phyloP scores from a whole-genome alignment of 2,797 vertebrate species.

The Clarias fuscus region DNA sequence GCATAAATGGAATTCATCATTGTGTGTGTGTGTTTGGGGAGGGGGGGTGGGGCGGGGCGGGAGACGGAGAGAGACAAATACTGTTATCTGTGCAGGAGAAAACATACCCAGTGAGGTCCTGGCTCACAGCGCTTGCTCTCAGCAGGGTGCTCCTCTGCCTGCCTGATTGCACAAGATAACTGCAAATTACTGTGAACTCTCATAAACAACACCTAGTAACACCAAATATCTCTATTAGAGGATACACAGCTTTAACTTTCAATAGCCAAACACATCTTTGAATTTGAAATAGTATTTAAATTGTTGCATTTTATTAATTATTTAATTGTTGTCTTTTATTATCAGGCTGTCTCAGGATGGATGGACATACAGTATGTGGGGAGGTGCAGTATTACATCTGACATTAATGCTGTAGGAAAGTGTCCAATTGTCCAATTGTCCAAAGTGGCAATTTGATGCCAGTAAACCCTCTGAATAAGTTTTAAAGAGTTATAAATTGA shows the following conservation, averaged over 20 bases:
- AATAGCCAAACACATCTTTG: not conserved
- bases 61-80: constrained; percentile 46
- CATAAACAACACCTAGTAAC: constrained; percentile 41
- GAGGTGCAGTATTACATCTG: not conserved
- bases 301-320: not conserved
- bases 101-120: constrained; percentile 46
- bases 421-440: too few relatives aligned
- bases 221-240: constrained; percentile 25
- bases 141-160: constrained; percentile 46
- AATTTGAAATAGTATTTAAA: not conserved
- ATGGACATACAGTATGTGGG: not conserved
- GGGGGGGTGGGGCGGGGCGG: constrained; percentile 30
- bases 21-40: constrained; percentile 10
- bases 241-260: not conserved
- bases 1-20: constrained; percentile 19
- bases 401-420: not conserved
- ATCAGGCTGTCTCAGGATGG: not conserved
- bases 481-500: not conserved
- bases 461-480: not conserved
- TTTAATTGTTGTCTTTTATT: not conserved
- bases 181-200: constrained; percentile 48
- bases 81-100: constrained; percentile 52
- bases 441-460: too few relatives aligned
- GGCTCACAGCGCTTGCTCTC: constrained; percentile 38
- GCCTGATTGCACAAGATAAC: constrained; percentile 47